Conservation (phyloP, 2,797 vertebrate genomes). For the Gobio occitaniae region DNA sequence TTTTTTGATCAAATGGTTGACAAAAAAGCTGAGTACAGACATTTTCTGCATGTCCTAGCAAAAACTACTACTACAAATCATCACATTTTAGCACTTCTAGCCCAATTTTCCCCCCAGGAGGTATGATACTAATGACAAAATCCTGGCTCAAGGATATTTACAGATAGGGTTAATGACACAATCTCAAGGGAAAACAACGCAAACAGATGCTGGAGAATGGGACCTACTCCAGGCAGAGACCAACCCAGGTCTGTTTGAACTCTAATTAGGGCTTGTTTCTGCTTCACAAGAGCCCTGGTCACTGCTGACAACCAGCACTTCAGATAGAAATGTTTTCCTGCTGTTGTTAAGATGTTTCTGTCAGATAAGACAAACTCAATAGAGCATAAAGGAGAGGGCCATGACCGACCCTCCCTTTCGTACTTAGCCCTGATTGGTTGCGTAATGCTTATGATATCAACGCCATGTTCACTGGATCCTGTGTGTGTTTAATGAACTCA, state of each 20-base stretch:
- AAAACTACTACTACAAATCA: not conserved
- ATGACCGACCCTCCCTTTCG: conserved; percentile 2
- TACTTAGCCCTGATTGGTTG: conserved; percentile 34
- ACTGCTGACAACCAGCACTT: conserved; percentile 31
- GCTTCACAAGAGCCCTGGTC: conserved; percentile 30
- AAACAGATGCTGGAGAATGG: conserved; percentile 74
- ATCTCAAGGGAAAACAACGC: conserved; percentile 73
- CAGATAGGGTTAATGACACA: conserved; percentile 62
- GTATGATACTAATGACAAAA: not conserved
- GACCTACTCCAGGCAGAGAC: conserved; percentile 27
- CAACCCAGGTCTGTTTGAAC: conserved; percentile 32
- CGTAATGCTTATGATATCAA: conserved; percentile 35
- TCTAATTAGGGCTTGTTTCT: conserved; percentile 51
- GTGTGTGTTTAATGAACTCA: conserved; percentile 22
- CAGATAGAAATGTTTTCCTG: conserved; percentile 46
- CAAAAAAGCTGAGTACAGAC: not conserved
- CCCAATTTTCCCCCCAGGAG: not conserved
- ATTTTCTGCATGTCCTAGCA: conserved; percentile 9
- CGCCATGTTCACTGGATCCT: conserved; percentile 39
- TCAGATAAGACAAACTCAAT: conserved; percentile 43
- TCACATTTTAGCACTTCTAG: not conserved
- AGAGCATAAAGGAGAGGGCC: conserved; percentile 40
- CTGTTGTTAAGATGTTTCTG: conserved; percentile 57
- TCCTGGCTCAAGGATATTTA: conserved; percentile 41
- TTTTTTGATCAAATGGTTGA: not conserved